A percentile compares a stretch with the other conserved stretches of the same genome.
Conservation (phyloP, 2,888 invertebrate species). For the Acholoe squamosa region DNA sequence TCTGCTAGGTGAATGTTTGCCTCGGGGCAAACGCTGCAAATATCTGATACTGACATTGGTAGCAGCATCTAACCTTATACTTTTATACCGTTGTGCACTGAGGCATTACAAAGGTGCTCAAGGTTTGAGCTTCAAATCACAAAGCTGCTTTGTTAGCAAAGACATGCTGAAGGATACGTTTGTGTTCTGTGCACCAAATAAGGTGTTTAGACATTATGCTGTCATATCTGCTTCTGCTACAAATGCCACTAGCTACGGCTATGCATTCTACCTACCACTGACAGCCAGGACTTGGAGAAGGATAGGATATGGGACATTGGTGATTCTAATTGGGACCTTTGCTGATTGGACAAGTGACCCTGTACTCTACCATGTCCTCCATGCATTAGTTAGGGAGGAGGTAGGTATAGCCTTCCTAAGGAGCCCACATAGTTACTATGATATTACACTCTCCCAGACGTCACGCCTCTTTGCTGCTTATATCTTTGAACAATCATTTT, state of each 20-base stretch:
- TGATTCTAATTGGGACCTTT: neutral
- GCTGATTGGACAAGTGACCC: neutral
- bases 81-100: too few relatives aligned
- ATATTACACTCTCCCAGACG: neutral
- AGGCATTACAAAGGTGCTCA: too few relatives aligned
- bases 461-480: neutral
- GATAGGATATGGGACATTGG: neutral
- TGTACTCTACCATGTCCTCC: neutral
- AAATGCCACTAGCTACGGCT: neutral
- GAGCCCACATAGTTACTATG: conserved; percentile 19
- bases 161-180: neutral
- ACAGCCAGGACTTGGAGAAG: neutral
- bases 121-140: too few relatives aligned
- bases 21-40: too few relatives aligned
- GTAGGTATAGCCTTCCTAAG: neutral
- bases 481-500: neutral
- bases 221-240: neutral
- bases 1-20: too few relatives aligned
- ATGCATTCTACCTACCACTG: conserved; percentile 22
- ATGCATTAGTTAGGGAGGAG: neutral
- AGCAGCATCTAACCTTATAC: too few relatives aligned
- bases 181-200: neutral
- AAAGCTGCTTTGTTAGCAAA: neutral
- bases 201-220: neutral
- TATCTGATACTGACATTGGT: too few relatives aligned